These are phyloP conservation scores for Sycophaga agraensis DNA, from an alignment of 1,140 invertebrate genomes.

Conservation along the genomic window DNA sequence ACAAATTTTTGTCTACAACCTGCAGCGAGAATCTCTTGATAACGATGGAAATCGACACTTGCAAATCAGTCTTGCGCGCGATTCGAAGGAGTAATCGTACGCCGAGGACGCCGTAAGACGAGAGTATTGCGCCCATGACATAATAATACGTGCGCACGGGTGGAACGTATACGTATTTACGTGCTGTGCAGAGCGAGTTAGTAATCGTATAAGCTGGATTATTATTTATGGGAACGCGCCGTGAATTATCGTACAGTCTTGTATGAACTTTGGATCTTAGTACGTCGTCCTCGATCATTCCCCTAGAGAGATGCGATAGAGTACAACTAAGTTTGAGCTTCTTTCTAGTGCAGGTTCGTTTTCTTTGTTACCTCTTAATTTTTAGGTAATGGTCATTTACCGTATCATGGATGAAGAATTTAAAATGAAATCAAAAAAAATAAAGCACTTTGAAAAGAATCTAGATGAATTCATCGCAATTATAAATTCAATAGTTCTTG, in stretches of 20 bases:
- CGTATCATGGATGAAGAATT: too few species aligned
- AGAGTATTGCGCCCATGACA: slow-evolving; percentile 7
- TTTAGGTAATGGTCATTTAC: too few species aligned
- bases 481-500: too few species aligned
- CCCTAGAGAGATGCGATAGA: not conserved
- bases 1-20: too few species aligned
- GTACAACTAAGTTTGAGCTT: too few species aligned
- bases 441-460: too few species aligned
- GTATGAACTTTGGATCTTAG: slow-evolving; percentile 7
- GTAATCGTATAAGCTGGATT: not conserved
- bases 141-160: not conserved
- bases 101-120: not conserved
- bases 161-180: not conserved
- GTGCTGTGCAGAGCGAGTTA: not conserved
- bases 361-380: too few species aligned
- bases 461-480: too few species aligned
- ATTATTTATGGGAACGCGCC: slow-evolving; percentile 18
- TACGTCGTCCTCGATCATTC: not conserved
- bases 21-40: too few species aligned
- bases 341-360: not conserved
- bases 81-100: slow-evolving; percentile 3
- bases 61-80: not conserved
- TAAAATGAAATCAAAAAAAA: too few species aligned
- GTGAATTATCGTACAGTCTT: not conserved
- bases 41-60: slow-evolving; percentile 1